phyloP scores from a whole-genome alignment of 2,888 invertebrate genomes.

The Nasonovia ribisnigri region DNA sequence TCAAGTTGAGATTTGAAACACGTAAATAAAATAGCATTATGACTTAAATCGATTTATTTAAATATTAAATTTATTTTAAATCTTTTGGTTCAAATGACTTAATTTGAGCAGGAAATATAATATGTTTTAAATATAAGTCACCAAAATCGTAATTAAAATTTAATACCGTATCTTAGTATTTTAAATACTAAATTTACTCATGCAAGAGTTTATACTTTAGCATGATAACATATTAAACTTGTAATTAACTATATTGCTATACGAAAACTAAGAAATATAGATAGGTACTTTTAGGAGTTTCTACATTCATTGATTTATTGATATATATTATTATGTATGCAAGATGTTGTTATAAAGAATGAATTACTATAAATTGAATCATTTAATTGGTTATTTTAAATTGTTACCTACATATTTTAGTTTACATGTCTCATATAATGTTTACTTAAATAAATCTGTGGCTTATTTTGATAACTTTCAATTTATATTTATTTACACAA shows the following conservation, averaged over 20 bases:
- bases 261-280: conserved; percentile 15
- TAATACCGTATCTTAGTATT: conserved; percentile 21
- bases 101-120: background rate
- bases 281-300: background rate
- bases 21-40: background rate
- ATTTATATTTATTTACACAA: background rate
- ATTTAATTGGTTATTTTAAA: background rate
- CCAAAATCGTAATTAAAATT: conserved; percentile 25
- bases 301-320: background rate
- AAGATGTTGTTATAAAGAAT: background rate
- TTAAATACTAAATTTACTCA: conserved; percentile 34
- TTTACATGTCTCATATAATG: background rate
- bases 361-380: background rate
- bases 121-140: background rate
- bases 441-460: background rate
- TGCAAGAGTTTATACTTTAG: conserved; percentile 3
- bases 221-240: background rate
- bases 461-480: background rate
- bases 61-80: background rate
- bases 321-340: background rate
- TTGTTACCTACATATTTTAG: background rate
- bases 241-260: background rate
- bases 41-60: background rate
- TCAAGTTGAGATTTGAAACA: background rate
- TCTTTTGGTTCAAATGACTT: background rate